Base-by-base conservation (phyloP, 2,113 vertebrate species). In the Eublepharis macularius region DNA sequence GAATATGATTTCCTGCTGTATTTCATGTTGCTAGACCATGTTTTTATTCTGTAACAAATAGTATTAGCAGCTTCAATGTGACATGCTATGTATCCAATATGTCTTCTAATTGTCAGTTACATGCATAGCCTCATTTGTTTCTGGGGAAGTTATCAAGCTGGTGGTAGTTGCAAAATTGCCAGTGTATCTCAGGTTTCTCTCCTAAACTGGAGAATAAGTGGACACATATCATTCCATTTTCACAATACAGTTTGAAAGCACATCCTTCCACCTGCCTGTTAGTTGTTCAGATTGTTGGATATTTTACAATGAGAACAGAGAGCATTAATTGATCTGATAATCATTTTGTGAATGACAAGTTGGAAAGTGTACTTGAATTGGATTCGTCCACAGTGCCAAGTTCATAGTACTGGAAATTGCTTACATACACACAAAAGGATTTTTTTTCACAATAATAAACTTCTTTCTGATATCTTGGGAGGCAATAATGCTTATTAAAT, bases 121-220 rank as follows among this genome's bases (percentile, higher is more conserved):
- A 47, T 49, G 68, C 84, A 45, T 83, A 7, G 76, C 86, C 85
- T 82, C 80, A 51, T 80, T 39, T 82, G 51, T 83, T 91, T 91
- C 87, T 43, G n/a, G 86, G 84, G 70, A 84, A 81, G 83, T 91
- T 92, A 74, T 75, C 84, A 83, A 83, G 87, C 79, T 63, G 51
- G 72, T 88, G 45, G 82, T 80, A 90, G 88, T 80, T 91, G 88
- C 82, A 88, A 90, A 92, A 91, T 3, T 88, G 76, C 73, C 17
- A 11, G 84, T 92, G 90, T 90, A 89, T 84, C 83, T 90, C 91
- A 88, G 83, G 82, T 86, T 77, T 89, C 78, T 9, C 90, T 76
- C 89, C 78, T 87, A 86, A 86, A 65, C 82, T 47, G 82, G 43
- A 39, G 77, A 81, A 43, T 41, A 36, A 88, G 66, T 51, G 49